Percentiles rank a stretch among this genome's conserved stretches.
Conservation (phyloP, 2,113 vertebrate species). For the Dipodomys merriami region DNA sequence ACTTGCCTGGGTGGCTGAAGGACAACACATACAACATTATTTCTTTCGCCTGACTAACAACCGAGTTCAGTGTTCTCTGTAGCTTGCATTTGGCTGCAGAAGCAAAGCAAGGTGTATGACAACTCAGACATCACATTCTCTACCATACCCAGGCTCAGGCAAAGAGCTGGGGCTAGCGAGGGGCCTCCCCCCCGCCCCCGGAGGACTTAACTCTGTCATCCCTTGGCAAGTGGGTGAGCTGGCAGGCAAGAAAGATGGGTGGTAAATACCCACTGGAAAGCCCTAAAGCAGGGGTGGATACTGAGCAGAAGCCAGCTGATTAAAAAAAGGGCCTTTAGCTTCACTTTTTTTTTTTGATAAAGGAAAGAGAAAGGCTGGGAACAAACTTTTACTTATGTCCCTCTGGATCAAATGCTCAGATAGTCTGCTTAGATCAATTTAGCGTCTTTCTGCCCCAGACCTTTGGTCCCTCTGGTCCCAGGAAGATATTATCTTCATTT, state of each 20-base stretch:
- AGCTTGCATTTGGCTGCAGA: conserved; percentile 9
- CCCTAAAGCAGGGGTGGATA: conserved; percentile 7
- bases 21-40: conserved; percentile 44
- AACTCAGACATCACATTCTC: background rate
- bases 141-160: background rate
- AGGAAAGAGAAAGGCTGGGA: conserved; percentile 46
- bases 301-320: conserved; percentile 58
- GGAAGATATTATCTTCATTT: conserved; percentile 43
- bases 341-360: background rate
- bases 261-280: conserved; percentile 50
- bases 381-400: conserved; percentile 56
- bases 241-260: conserved; percentile 15
- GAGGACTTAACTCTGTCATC: conserved; percentile 26
- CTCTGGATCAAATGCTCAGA: conserved; percentile 39
- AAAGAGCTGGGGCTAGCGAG: background rate
- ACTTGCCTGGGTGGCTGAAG: conserved; percentile 57
- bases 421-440: conserved; percentile 34
- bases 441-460: conserved; percentile 31
- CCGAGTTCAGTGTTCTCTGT: conserved; percentile 34
- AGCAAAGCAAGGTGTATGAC: background rate
- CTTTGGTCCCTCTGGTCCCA: background rate
- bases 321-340: conserved; percentile 53
- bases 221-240: background rate
- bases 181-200: background rate
- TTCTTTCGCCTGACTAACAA: conserved; percentile 56